Evolutionary conservation across 2,888 invertebrate species (phyloP).

Genomic region (Netelia melanura): DNA sequence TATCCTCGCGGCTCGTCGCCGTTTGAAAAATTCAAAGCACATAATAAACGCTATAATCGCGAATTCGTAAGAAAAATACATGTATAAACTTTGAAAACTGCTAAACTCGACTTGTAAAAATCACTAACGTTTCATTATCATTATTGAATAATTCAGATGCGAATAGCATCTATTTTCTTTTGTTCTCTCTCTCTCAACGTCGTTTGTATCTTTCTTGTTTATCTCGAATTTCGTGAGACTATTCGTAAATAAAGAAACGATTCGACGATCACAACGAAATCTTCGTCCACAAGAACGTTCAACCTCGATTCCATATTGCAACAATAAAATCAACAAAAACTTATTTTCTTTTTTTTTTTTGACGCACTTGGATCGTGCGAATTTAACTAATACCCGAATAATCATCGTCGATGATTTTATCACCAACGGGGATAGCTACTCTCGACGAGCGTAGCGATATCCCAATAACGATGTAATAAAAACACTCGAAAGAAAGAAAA

Average conservation of each 20-base stretch:
- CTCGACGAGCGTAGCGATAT: no score
- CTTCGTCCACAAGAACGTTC: conserved; percentile 22
- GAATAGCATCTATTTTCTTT: conserved; percentile 2
- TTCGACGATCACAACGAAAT: conserved; percentile 28
- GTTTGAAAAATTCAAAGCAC: conserved; percentile 55
- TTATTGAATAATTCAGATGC: not conserved
- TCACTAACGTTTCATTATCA: conserved; percentile 33
- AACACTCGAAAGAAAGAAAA: conserved; percentile 10
- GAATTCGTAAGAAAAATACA: conserved; percentile 64
- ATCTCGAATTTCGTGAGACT: not conserved
- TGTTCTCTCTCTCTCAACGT: not conserved
- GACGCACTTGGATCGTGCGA: conserved; percentile 4
- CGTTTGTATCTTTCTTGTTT: conserved; percentile 22
- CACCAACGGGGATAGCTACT: no score
- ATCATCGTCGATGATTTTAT: not conserved
- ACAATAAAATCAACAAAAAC: conserved; percentile 52
- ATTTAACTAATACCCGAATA: conserved; percentile 34
- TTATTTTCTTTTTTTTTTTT: not conserved
- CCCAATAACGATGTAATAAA: not conserved
- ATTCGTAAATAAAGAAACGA: not conserved
- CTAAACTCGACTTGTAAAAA: conserved; percentile 49
- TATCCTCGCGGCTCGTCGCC: conserved; percentile 2
- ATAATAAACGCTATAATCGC: conserved; percentile 51
- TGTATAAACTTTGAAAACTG: conserved; percentile 58
- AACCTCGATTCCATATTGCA: conserved; percentile 42